These are phyloP conservation scores for Ianthella basta DNA, from an alignment of 37 sponge, comb jelly and placozoan species.

Conservation along the genomic window DNA sequence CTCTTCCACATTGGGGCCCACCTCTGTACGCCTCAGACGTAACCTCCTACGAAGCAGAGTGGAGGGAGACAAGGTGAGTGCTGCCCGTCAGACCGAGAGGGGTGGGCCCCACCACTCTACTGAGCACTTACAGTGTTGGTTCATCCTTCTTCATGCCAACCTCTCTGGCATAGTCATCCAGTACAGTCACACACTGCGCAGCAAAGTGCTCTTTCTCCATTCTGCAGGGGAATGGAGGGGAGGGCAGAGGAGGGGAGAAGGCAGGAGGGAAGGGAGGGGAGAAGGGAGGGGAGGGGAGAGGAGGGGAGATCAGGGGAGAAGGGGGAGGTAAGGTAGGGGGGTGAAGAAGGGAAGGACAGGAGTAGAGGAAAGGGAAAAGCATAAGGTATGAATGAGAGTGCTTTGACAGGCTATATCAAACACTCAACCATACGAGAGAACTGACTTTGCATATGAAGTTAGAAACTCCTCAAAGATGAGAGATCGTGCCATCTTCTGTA, in stretches of 20 bases:
- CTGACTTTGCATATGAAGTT: slow-evolving; percentile 63
- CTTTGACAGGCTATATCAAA: too few relatives aligned
- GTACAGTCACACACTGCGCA: too few relatives aligned
- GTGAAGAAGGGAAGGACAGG: neutral
- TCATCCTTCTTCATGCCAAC: too few relatives aligned
- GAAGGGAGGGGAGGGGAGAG: neutral
- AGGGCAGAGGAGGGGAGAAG: neutral
- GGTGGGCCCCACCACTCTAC: too few relatives aligned
- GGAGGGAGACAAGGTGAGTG: too few relatives aligned
- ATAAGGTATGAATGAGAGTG: neutral
- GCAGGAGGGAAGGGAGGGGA: neutral
- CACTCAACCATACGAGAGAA: neutral
- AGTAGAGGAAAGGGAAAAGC: neutral
- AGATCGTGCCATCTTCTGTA: slow-evolving; percentile 52
- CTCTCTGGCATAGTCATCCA: too few relatives aligned
- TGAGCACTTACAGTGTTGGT: too few relatives aligned
- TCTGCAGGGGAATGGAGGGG: neutral
- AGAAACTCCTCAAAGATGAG: slow-evolving; percentile 67
- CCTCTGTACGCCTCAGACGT: neutral
- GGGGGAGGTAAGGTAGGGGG: too few relatives aligned
- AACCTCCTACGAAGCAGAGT: neutral
- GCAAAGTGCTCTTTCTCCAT: neutral
- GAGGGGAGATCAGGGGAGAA: neutral
- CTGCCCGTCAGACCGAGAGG: too few relatives aligned
- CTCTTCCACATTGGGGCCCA: neutral